Conservation (phyloP, 1,140 invertebrate species). For the Drosophila prosaltans region DNA sequence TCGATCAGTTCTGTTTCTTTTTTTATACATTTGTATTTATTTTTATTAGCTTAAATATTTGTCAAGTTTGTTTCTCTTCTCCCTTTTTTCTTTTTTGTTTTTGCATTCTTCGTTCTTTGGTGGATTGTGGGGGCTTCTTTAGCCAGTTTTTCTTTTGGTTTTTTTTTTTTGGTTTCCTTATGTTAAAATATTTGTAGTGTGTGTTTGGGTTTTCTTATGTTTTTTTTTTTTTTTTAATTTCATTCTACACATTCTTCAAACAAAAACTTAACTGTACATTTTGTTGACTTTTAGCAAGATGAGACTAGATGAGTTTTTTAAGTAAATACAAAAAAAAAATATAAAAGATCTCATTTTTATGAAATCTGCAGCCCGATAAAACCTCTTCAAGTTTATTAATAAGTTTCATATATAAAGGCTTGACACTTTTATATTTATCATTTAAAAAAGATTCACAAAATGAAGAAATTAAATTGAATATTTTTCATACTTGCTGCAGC, state of each 20-base stretch:
- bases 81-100: conserved; percentile 8
- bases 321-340: conserved; percentile 38
- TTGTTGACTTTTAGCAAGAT: conserved; percentile 33
- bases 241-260: conserved; percentile 42
- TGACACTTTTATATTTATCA: no score
- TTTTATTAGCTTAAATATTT: conserved; percentile 67
- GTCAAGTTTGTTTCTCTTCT: conserved; percentile 41
- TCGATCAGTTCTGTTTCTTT: conserved; percentile 67
- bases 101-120: conserved; percentile 42
- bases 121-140: conserved; percentile 49
- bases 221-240: conserved; percentile 13
- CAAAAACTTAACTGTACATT: conserved; percentile 65
- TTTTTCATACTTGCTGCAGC: not conserved
- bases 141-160: conserved; percentile 25
- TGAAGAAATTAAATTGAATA: not conserved
- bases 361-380: not conserved
- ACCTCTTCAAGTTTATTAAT: conserved; percentile 1
- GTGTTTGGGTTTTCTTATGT: conserved; percentile 2
- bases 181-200: conserved; percentile 59
- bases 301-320: conserved; percentile 56
- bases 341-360: conserved; percentile 6
- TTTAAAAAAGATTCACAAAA: not conserved
- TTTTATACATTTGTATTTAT: conserved; percentile 48
- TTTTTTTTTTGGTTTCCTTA: conserved; percentile 33
- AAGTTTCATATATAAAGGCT: no score